These are phyloP conservation scores for Cephus nigrinus DNA, from an alignment of 2,888 invertebrate species.

Conservation along the genomic window DNA sequence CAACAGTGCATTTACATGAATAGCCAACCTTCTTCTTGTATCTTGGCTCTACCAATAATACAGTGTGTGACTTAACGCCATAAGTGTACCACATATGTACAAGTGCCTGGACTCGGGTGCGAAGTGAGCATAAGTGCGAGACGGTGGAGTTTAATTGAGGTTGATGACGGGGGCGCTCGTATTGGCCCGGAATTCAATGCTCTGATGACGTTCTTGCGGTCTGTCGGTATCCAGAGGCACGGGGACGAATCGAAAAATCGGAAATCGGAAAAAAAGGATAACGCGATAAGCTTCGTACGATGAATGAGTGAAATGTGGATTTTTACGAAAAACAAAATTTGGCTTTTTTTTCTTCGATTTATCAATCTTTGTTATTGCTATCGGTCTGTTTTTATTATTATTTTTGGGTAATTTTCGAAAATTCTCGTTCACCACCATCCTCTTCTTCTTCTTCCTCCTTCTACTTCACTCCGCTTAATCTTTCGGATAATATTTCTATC, in stretches of 20 bases:
- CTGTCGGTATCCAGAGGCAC: constrained; percentile 14
- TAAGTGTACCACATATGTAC: constrained; percentile 17
- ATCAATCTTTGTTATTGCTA: too few relatives aligned
- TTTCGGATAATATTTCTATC: neutral
- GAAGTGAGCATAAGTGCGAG: constrained; percentile 63
- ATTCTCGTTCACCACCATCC: too few relatives aligned
- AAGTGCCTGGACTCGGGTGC: constrained; percentile 50
- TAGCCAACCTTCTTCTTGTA: neutral
- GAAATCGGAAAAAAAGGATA: neutral
- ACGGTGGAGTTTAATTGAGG: constrained; percentile 66
- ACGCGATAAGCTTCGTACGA: neutral
- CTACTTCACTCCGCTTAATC: neutral
- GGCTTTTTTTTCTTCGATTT: too few relatives aligned
- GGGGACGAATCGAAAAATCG: constrained; percentile 44
- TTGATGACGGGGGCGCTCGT: constrained; percentile 66
- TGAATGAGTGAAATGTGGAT: neutral
- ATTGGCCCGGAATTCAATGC: constrained; percentile 66
- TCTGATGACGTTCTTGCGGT: constrained; percentile 56
- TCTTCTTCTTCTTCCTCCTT: neutral
- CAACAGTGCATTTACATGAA: neutral
- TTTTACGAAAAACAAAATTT: neutral
- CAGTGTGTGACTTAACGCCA: constrained; percentile 49
- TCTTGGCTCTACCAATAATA: neutral
- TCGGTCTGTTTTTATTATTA: too few relatives aligned
- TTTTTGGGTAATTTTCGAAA: too few relatives aligned